Percentiles rank a stretch among this genome's conserved stretches.
Evolutionary conservation across 2,888 invertebrate species (phyloP).

Genomic region (Bellardia pandia): DNA sequence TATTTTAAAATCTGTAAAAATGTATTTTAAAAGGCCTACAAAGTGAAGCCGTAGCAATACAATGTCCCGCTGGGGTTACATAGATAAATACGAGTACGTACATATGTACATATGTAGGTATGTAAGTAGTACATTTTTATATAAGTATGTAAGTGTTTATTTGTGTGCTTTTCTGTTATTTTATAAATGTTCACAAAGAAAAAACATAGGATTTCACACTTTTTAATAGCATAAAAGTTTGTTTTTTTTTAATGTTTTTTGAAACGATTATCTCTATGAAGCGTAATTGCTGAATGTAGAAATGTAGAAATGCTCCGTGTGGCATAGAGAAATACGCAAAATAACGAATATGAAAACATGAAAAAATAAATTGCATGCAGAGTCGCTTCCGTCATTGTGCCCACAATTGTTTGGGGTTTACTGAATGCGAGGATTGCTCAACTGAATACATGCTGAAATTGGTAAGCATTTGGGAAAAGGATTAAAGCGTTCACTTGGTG

Average conservation of each 20-base stretch:
- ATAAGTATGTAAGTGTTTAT: neutral
- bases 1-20: too few species aligned
- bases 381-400: conserved; percentile 55
- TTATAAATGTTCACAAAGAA: conserved; percentile 46
- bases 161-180: conserved; percentile 26
- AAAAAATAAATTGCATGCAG: conserved; percentile 25
- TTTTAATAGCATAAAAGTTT: conserved; percentile 59
- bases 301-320: conserved; percentile 48
- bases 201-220: conserved; percentile 66
- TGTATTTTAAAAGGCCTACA: too few species aligned
- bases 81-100: too few species aligned
- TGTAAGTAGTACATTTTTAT: neutral
- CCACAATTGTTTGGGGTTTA: conserved; percentile 64
- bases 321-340: conserved; percentile 49
- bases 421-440: conserved; percentile 53
- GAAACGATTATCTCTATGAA: conserved; percentile 69
- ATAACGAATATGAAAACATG: conserved; percentile 47
- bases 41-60: too few species aligned
- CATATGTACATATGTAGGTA: too few species aligned
- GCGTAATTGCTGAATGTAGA: conserved; percentile 67
- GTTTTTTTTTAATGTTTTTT: conserved; percentile 43
- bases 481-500: conserved; percentile 51
- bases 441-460: conserved; percentile 56
- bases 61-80: too few species aligned
- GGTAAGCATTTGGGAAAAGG: conserved; percentile 61